These are phyloP conservation scores for Ranitomeya imitator DNA, from an alignment of 2,113 vertebrate genomes.

Conservation along the genomic window DNA sequence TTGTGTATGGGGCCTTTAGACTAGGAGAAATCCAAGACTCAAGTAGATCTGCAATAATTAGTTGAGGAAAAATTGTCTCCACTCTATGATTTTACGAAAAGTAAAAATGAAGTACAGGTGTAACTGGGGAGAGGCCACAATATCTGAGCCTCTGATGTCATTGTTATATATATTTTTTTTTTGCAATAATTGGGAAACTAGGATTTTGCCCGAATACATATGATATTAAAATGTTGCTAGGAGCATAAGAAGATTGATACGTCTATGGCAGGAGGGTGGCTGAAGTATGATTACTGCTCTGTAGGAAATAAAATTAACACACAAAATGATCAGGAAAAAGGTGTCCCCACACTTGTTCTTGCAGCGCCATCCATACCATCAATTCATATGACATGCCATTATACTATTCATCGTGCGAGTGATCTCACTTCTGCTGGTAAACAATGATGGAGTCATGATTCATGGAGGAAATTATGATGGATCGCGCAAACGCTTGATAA, in stretches of 20 bases:
- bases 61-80: no score
- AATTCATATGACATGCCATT: conserved; percentile 52
- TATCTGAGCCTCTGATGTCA: background rate
- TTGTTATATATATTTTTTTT: no score
- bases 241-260: background rate
- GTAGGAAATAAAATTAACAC: conserved; percentile 39
- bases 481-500: conserved; percentile 46
- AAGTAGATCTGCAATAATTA: no score
- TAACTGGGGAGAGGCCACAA: background rate
- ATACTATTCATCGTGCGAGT: conserved; percentile 52
- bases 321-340: conserved; percentile 30
- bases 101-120: no score
- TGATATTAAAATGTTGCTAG: background rate
- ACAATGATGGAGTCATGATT: conserved; percentile 55
- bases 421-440: conserved; percentile 51
- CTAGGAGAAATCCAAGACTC: no score
- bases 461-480: conserved; percentile 53
- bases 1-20: no score
- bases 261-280: background rate
- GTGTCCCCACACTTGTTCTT: conserved; percentile 44
- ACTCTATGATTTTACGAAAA: no score
- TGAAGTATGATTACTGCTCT: conserved; percentile 6
- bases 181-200: background rate
- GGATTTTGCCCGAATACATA: background rate
- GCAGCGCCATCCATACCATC: conserved; percentile 45